Evolutionary conservation across 2,888 invertebrate species (phyloP), one percentile per base, ranked within the genome.

Genomic region (Eupeodes latifasciatus): DNA sequence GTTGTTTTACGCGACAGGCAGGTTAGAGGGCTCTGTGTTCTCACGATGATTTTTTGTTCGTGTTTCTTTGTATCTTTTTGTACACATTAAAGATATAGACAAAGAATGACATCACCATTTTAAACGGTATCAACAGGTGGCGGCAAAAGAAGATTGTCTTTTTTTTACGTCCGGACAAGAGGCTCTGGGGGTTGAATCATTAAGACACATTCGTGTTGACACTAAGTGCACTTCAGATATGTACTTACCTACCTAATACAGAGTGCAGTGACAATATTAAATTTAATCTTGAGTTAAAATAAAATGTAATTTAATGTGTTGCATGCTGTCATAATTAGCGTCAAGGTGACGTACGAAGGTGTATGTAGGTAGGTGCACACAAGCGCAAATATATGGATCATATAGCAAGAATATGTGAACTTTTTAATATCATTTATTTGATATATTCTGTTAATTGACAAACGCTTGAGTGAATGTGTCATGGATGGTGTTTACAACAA

Each of bases 51-150:
- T 75, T 12, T 74, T 19, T 61, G 36, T 34, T 36, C 69, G 11
- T 40, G 2, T 59, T 19, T 40, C 4, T 40, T n/a, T n/a, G 1
- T 64, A 16, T 44, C 36, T 64, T 44, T 53, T 44, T 51, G 51
- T 49, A 12, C 47, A 34, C 44, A 40, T 19, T 47, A 14, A 27
- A 27, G 27, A 27, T 36, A 19, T 62, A 12, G 6, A 40, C 27
- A 27, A 57, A 34, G 19, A 75, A 76, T 84, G 76, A 84, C 84
- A 84, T 84, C 76, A 87, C 47, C 40, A n/a, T 67, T 85, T 44
- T 34, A 72, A 75, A 49, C 34, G 62, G 44, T 51, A 72, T 67
- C 83, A 88, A 88, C 88, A 88, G 88, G 85, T 88, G 74, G 72
- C 47, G 27, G 76, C 49, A 44, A 44, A 57, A 44, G 47, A 49